Conservation (phyloP, 1,140 invertebrate genomes). For the Drosophila pectinifera region DNA sequence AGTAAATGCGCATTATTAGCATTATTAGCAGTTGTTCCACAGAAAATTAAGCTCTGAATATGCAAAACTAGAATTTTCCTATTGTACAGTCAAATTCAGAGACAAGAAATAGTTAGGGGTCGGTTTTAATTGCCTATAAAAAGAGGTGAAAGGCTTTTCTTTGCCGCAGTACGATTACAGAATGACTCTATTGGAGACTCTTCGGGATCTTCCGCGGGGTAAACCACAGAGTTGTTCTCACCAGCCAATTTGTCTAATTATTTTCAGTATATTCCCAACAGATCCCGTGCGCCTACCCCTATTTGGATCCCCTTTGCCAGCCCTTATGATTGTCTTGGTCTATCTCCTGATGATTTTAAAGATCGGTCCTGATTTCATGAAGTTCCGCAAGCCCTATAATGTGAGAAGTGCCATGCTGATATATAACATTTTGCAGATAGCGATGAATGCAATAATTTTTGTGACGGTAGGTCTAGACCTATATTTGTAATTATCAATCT, state of each 20-base stretch:
- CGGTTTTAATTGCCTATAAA: no score
- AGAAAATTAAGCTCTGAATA: neutral
- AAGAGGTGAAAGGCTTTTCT: neutral
- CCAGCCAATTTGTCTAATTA: fast-evolving
- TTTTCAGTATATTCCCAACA: neutral
- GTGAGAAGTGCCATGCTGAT: slow-evolving; percentile 89
- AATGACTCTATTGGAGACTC: slow-evolving; percentile 14
- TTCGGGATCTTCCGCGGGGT: slow-evolving; percentile 28
- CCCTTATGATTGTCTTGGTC: slow-evolving; percentile 88
- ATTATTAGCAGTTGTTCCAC: neutral
- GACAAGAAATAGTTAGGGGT: no score
- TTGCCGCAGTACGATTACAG: slow-evolving; percentile 1
- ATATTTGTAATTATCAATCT: no score
- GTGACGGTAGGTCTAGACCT: neutral
- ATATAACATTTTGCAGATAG: slow-evolving; percentile 91
- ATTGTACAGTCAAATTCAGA: slow-evolving; percentile 22
- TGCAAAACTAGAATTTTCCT: neutral
- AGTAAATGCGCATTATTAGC: neutral
- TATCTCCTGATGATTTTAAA: slow-evolving; percentile 89
- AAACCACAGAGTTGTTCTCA: neutral
- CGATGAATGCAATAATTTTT: slow-evolving; percentile 40
- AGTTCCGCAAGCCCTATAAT: slow-evolving; percentile 91
- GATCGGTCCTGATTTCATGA: slow-evolving; percentile 92
- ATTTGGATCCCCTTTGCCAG: slow-evolving; percentile 89
- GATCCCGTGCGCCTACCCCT: slow-evolving; percentile 85